Percentiles rank a stretch among this genome's conserved stretches.
These are phyloP conservation scores for Drosophila paulistorum DNA, from an alignment of 1,140 invertebrate species.

Conservation along the genomic window DNA sequence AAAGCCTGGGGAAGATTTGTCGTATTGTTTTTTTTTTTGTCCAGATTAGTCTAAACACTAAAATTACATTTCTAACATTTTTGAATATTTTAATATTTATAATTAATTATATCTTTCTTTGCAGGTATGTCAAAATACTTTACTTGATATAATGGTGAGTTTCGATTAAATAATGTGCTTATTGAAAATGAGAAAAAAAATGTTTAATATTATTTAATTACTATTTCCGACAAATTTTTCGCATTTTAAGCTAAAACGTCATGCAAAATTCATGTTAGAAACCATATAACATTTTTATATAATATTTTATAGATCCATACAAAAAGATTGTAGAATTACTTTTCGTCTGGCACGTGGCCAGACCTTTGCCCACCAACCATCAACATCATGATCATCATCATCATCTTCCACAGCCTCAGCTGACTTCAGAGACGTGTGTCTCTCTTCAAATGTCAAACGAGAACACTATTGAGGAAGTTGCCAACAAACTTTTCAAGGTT, in stretches of 20 bases:
- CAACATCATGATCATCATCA: background rate
- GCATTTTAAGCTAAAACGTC: too few species aligned
- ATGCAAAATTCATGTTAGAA: background rate
- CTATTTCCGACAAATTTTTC: conserved; percentile 8
- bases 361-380: background rate
- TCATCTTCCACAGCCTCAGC: background rate
- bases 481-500: background rate
- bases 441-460: background rate
- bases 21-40: too few species aligned
- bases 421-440: background rate
- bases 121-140: conserved; percentile 44
- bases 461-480: background rate
- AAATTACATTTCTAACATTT: too few species aligned
- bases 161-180: conserved; percentile 40
- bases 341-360: background rate
- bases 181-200: background rate
- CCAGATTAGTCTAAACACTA: too few species aligned
- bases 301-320: background rate
- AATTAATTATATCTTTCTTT: conserved; percentile 29
- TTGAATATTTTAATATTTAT: background rate
- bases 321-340: background rate
- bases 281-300: conserved; percentile 2
- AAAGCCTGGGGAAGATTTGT: too few species aligned
- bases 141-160: conserved; percentile 51
- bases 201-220: too few species aligned